phyloP scores from a whole-genome alignment of 2,888 invertebrate genomes.

The Caenorhabditis sp. region DNA sequence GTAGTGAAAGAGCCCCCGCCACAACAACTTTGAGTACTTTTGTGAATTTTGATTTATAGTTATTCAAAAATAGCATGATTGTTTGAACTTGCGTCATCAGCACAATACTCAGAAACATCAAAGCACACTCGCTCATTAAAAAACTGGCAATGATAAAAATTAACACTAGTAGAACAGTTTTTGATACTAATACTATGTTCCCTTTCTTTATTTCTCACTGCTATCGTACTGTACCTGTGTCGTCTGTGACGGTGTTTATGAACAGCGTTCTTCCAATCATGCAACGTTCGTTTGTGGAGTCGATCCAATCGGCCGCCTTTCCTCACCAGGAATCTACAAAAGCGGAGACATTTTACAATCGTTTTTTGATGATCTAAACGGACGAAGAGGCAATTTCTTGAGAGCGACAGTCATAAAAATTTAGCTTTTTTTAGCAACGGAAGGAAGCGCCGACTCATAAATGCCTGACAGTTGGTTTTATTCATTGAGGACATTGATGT shows the following conservation, averaged over 20 bases:
- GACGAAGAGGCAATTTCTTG: conserved; percentile 44
- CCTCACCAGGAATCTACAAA: conserved; percentile 70
- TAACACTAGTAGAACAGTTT: background rate
- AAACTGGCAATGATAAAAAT: too few relatives aligned
- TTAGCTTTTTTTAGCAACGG: conserved; percentile 53
- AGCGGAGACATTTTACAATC: conserved; percentile 45
- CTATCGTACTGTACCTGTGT: conserved; percentile 65
- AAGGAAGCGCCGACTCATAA: conserved; percentile 61
- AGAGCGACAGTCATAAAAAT: conserved; percentile 53
- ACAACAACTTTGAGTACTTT: conserved; percentile 22
- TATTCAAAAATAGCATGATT: background rate
- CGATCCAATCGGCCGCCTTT: conserved; percentile 71
- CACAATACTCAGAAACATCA: background rate
- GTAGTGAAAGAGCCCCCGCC: background rate
- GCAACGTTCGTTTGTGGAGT: conserved; percentile 68
- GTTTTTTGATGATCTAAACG: conserved; percentile 59
- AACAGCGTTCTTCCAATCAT: conserved; percentile 69
- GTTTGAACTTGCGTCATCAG: background rate
- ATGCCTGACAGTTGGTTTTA: conserved; percentile 46
- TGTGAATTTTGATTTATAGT: conserved; percentile 3
- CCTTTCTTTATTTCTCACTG: background rate
- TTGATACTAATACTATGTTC: background rate
- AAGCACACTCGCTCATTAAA: too few relatives aligned
- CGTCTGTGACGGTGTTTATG: conserved; percentile 64
- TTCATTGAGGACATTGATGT: conserved; percentile 39